Evolutionary conservation across 2,797 vertebrate genomes (phyloP).

Genomic region (Aphelocoma californica): DNA sequence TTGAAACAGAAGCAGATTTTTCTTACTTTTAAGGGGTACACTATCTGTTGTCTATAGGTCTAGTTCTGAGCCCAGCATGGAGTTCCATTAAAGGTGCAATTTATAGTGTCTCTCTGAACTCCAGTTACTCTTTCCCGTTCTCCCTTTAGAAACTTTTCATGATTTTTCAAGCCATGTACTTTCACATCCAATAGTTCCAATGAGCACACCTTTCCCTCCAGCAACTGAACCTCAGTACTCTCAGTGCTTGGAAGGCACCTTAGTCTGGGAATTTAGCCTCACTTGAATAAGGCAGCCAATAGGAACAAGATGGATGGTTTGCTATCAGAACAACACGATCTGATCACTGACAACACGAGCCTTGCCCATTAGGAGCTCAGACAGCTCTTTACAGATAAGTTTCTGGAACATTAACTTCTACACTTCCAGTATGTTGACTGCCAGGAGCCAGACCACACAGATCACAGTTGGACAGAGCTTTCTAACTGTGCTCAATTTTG

Average conservation of each 20-base stretch:
- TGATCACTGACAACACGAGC: neutral
- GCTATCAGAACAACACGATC: neutral
- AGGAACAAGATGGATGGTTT: neutral
- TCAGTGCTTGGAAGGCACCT: neutral
- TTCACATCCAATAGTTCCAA: neutral
- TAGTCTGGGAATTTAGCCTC: neutral
- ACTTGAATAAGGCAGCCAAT: neutral
- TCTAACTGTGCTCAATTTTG: neutral
- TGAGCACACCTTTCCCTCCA: neutral
- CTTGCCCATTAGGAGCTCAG: slow-evolving; percentile 1
- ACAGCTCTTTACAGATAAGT: neutral
- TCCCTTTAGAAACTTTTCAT: neutral
- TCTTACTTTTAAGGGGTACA: neutral
- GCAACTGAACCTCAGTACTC: neutral
- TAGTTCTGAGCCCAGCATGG: neutral
- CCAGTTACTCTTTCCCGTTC: neutral
- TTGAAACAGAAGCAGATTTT: neutral
- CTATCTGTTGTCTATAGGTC: neutral
- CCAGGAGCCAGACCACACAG: slow-evolving; percentile 38
- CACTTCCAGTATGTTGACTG: neutral
- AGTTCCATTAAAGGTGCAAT: neutral
- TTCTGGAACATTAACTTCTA: neutral
- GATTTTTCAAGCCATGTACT: neutral
- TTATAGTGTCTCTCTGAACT: neutral
- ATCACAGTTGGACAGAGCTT: neutral